phyloP scores from a whole-genome alignment of 2,113 vertebrate species.

The Colius striatus region DNA sequence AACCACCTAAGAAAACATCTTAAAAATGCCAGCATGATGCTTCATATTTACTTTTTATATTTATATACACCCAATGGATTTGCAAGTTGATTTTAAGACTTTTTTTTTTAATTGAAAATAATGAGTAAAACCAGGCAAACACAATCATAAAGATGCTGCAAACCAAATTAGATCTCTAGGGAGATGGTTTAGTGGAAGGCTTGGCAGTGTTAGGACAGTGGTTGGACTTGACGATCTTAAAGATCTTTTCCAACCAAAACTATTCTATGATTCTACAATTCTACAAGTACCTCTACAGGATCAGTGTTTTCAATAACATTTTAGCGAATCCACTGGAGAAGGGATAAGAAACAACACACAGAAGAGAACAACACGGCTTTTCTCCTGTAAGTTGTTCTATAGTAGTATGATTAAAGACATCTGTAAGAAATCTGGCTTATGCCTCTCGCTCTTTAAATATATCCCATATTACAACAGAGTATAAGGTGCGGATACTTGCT shows the following conservation, averaged over 20 bases:
- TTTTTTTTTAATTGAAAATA: neutral
- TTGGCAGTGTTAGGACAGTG: too few species aligned
- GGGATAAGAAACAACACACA: neutral
- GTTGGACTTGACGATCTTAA: too few species aligned
- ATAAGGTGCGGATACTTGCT: neutral
- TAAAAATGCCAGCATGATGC: neutral
- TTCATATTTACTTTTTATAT: neutral
- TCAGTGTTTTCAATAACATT: neutral
- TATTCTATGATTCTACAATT: too few species aligned
- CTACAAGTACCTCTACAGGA: neutral
- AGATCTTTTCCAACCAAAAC: too few species aligned
- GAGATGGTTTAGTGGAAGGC: too few species aligned
- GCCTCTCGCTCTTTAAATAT: neutral
- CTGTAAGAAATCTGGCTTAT: neutral
- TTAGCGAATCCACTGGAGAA: slow-evolving; percentile 12
- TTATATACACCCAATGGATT: neutral
- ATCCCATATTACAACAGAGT: neutral
- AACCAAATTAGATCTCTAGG: neutral
- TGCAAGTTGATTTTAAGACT: neutral
- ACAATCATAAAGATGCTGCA: neutral
- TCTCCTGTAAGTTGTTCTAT: neutral
- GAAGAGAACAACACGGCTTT: neutral
- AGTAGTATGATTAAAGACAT: neutral
- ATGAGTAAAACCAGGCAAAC: too few species aligned
- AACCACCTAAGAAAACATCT: neutral